These are phyloP conservation scores for Mastigias papua DNA, from an alignment of 30 jellyfish, hydroid and myxozoan species.

Conservation along the genomic window DNA sequence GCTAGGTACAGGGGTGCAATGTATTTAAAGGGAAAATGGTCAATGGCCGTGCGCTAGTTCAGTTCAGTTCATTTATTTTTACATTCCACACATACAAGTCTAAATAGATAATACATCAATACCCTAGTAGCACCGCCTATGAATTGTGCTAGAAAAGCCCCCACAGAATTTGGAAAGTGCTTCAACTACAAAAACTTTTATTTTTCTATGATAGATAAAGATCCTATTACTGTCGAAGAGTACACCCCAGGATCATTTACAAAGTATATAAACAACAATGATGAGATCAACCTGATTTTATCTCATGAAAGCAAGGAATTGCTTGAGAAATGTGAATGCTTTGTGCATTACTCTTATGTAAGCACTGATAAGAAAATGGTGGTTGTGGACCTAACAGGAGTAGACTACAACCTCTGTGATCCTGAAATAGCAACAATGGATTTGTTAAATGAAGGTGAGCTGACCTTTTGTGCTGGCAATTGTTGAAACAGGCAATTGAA, in stretches of 20 bases:
- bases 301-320: constrained; percentile 23
- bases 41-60: too few relatives aligned
- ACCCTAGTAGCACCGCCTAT: too few relatives aligned
- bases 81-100: too few relatives aligned
- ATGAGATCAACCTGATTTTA: neutral
- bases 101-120: too few relatives aligned
- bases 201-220: constrained; percentile 17
- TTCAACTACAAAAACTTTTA: constrained; percentile 13
- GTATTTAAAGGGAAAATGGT: too few relatives aligned
- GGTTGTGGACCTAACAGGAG: constrained; percentile 41
- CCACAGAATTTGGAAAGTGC: constrained; percentile 7
- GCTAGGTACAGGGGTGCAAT: too few relatives aligned
- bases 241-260: constrained; percentile 38
- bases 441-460: constrained; percentile 18
- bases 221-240: constrained; percentile 46
- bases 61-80: too few relatives aligned
- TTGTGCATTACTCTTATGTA: constrained; percentile 13
- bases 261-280: constrained; percentile 51
- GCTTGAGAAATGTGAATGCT: constrained; percentile 7
- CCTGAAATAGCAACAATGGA: constrained; percentile 54
- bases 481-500: too few relatives aligned
- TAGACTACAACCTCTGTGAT: constrained; percentile 36
- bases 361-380: constrained; percentile 16
- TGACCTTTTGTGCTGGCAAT: constrained; percentile 54
- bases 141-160: neutral